Conservation (phyloP, 2,888 invertebrate genomes). For the Diabrotica balteata region DNA sequence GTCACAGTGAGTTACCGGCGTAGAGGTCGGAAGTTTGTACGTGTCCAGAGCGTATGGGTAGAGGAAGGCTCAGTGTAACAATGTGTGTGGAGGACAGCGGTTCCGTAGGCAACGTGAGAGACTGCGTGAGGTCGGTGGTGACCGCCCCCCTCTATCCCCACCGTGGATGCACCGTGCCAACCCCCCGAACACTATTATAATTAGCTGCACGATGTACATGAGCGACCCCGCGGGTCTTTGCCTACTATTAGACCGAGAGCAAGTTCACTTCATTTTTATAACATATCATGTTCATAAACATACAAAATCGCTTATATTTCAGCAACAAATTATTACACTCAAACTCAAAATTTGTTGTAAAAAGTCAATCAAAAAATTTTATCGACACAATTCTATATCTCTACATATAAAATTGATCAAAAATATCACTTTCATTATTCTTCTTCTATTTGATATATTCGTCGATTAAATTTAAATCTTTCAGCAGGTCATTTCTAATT, state of each 20-base stretch:
- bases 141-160: conserved; percentile 58
- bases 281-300: no score
- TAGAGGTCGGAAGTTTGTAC: conserved; percentile 18
- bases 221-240: conserved; percentile 41
- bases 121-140: conserved; percentile 61
- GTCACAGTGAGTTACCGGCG: conserved; percentile 23
- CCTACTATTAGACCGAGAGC: conserved; percentile 27
- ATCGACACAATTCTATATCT: no score
- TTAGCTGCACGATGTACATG: conserved; percentile 47
- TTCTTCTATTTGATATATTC: no score
- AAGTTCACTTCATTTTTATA: no score
- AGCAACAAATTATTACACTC: not conserved
- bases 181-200: conserved; percentile 59
- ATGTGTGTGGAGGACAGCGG: conserved; percentile 58
- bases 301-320: not conserved
- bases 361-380: no score
- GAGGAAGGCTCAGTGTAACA: conserved; percentile 56
- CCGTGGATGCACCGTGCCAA: conserved; percentile 56
- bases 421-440: no score
- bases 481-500: no score
- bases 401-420: no score
- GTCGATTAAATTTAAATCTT: no score
- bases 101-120: conserved; percentile 60
- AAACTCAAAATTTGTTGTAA: no score
- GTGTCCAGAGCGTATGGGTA: conserved; percentile 31